Evolutionary conservation across 1,140 invertebrate genomes (phyloP), one percentile per base, ranked within the genome.

Genomic region (Forficula auricularia): DNA sequence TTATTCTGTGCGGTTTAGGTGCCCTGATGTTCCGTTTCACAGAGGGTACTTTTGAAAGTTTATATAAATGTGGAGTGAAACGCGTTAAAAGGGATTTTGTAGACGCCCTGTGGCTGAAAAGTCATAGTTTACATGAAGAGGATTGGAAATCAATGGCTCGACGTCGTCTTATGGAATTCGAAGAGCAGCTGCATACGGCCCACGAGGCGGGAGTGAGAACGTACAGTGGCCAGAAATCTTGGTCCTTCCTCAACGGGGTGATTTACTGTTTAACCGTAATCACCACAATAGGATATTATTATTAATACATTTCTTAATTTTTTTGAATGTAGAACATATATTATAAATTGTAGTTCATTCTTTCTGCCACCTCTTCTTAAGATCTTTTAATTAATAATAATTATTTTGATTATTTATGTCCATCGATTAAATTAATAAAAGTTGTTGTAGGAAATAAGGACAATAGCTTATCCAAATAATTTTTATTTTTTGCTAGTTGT

Each of bases 171-270:
- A 75, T 78, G 58, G 79, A 80, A 35, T 91, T 90, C 54, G 88
- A 91, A 57, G 75, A 85, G 41, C 82, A 91, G 57, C 61, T 91
- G 10, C 79, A 88, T 50, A 72, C 70, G 3, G 80, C 84, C 7
- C 80, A 82, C 49, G 82, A 88, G 51, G 74, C 82, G 6, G 84
- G 82, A 0, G 70, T 85, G 10, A 74, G 73, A 15, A 72, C 73
- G 1, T 86, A 84, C 54, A 85, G 82, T 35, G 85, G 83, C 3
- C 75, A 81, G 50, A 76, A 73, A 51, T 78, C 80, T 9, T 96
- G 91, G 88, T 89, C 77, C 51, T 94, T 92, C 62, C 70, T 89
- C 59, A 92, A 94, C 58, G 79, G 88, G 0, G 71, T 95, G 42
- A 77, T 92, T 44, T 97, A 89, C 64, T 87, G 83, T 57, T 66